Conservation (phyloP, 2,797 vertebrate genomes). For the Myotis findleyi region DNA sequence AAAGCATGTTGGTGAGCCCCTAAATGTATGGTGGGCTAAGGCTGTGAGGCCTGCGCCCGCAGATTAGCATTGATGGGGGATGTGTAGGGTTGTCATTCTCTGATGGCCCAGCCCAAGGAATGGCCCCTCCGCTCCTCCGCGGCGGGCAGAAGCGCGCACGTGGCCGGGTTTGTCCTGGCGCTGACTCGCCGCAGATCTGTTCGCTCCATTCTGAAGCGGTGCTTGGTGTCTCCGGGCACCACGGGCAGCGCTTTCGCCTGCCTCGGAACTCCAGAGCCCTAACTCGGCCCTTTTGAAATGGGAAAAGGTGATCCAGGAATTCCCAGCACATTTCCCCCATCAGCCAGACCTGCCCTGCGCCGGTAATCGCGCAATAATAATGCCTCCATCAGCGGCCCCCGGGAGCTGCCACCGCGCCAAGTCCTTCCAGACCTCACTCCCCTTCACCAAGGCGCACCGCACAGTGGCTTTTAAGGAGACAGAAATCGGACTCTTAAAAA, state of each 20-base stretch:
- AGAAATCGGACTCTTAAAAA: not conserved
- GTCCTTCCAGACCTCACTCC: not conserved
- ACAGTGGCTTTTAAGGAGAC: not conserved
- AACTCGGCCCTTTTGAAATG: not conserved
- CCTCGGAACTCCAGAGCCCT: not conserved
- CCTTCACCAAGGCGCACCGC: fast-evolving
- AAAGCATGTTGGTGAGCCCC: not conserved
- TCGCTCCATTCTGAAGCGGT: too few species aligned
- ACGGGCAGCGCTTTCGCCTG: not conserved
- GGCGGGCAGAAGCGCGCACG: not conserved
- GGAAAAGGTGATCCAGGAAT: not conserved
- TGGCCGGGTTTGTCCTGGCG: fast-evolving
- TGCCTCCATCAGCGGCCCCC: not conserved
- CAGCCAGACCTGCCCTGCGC: not conserved
- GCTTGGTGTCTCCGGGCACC: not conserved
- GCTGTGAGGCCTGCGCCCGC: not conserved
- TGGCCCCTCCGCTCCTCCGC: too few species aligned
- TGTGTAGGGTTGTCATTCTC: not conserved
- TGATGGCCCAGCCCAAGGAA: not conserved
- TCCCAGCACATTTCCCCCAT: too few species aligned
- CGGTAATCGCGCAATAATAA: not conserved
- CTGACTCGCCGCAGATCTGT: not conserved
- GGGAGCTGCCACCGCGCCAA: not conserved
- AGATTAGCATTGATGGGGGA: too few species aligned
- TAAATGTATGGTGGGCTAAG: not conserved